phyloP scores from a whole-genome alignment of 2,888 invertebrate species.

The Oligia latruncula region DNA sequence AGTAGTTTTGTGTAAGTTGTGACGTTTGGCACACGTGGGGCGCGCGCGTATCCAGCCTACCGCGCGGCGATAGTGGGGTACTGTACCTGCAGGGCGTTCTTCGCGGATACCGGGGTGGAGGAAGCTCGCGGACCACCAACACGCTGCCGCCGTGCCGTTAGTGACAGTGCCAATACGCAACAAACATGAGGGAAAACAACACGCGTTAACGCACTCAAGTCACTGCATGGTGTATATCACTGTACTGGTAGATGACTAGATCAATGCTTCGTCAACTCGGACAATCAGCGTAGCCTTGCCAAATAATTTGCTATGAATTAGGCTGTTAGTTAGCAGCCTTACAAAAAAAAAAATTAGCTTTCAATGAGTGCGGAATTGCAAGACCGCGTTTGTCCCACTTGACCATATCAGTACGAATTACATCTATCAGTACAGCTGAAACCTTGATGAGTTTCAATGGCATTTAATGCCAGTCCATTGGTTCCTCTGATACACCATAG shows the following conservation, averaged over 20 bases:
- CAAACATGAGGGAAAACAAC: slow-evolving; percentile 88
- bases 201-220: slow-evolving; percentile 85
- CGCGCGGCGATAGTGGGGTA: slow-evolving; percentile 88
- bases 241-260: slow-evolving; percentile 27
- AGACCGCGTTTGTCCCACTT: slow-evolving; percentile 46
- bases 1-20: slow-evolving; percentile 60
- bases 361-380: slow-evolving; percentile 28
- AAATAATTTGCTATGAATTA: slow-evolving; percentile 17
- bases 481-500: slow-evolving; percentile 63
- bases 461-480: slow-evolving; percentile 44
- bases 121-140: slow-evolving; percentile 89
- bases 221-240: slow-evolving; percentile 66
- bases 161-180: slow-evolving; percentile 87
- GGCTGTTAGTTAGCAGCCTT: not conserved
- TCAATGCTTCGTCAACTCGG: slow-evolving; percentile 32
- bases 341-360: slow-evolving; percentile 13
- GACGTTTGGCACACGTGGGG: slow-evolving; percentile 72
- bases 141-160: slow-evolving; percentile 87
- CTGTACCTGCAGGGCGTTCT: slow-evolving; percentile 92
- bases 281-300: slow-evolving; percentile 8
- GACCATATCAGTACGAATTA: slow-evolving; percentile 40
- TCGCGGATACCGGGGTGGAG: slow-evolving; percentile 90
- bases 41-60: slow-evolving; percentile 75
- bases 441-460: slow-evolving; percentile 40
- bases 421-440: slow-evolving; percentile 53